These are phyloP conservation scores for Zaprionus capensis DNA, from an alignment of 1,140 invertebrate genomes.

Conservation along the genomic window DNA sequence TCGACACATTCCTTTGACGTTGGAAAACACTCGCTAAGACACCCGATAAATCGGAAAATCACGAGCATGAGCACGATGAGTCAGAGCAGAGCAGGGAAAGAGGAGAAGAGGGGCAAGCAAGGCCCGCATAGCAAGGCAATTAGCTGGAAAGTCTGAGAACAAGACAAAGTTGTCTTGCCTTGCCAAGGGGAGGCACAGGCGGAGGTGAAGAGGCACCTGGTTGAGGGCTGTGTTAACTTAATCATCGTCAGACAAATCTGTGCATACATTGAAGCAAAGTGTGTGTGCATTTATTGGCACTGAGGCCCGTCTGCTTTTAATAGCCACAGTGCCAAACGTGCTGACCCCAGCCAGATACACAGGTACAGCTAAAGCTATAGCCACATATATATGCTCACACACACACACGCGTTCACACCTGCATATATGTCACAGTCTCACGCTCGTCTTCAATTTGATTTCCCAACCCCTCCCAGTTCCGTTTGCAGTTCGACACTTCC, in stretches of 20 bases:
- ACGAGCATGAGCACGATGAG: slow-evolving; percentile 13
- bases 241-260: slow-evolving; percentile 24
- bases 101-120: background rate
- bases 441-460: slow-evolving; percentile 13
- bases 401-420: background rate
- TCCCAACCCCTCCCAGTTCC: background rate
- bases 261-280: background rate
- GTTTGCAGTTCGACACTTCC: slow-evolving; percentile 55
- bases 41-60: slow-evolving; percentile 19
- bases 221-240: slow-evolving; percentile 25
- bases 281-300: slow-evolving; percentile 39
- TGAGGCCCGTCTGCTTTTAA: slow-evolving; percentile 37
- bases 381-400: slow-evolving; percentile 16
- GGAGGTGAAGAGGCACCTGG: background rate
- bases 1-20: slow-evolving; percentile 38
- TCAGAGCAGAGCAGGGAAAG: background rate
- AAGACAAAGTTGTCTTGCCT: slow-evolving; percentile 23
- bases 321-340: slow-evolving; percentile 33
- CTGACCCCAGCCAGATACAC: slow-evolving; percentile 9
- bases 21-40: slow-evolving; percentile 27
- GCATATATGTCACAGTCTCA: background rate
- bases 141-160: slow-evolving; percentile 59
- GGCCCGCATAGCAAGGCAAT: slow-evolving; percentile 62
- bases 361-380: background rate
- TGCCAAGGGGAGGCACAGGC: background rate